Evolutionary conservation across 2,113 vertebrate genomes (phyloP), one percentile per base, ranked within the genome.

Genomic region (Callaeas wilsoni): DNA sequence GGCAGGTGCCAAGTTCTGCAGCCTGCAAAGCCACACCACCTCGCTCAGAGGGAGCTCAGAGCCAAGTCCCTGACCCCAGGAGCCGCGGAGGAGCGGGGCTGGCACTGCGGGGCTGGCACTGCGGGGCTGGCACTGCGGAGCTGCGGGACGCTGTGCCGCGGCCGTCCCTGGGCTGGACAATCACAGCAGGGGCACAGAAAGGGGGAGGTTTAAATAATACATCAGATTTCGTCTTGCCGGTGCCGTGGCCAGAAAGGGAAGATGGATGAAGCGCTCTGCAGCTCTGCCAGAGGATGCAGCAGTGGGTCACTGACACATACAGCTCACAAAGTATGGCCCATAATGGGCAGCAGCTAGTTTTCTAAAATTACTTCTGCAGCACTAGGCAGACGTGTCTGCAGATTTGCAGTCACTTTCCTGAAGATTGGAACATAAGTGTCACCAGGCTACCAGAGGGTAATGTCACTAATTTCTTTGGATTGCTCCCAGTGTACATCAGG

Each of bases 301-400:
- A 25, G 65, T 4, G 11, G 87, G 81, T 92, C 87, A n/a, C 56
- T 86, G 93, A 57, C 88, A 79, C 85, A 0, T 0, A 4, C 11
- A 0, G 86, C 93, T 93, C 77, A 56, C 84, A 12, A 55, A 80
- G 57, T 25, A 8, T 37, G 0, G 10, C 87, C 81, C 87, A 21
- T 65, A 71, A 92, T 26, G 68, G 20, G 84, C 65, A 64, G 91
- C 2, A 94, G 69, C 73, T 32, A 46, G 16, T 78, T 94, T 73
- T 29, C 91, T 87, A 64, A 89, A 94, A 91, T 96, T 39, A 69
- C 93, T 84, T 60, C 64, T 94, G 77, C 77, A 84, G 93, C 77
- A 7, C 41, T 7, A 64, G 93, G 89, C 89, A 91, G 73, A 81
- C 46, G 8, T 6, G 46, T 7, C 77, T 39, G 22, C 55, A 53